Evolutionary conservation across 2,888 invertebrate species (phyloP), one percentile per base, ranked within the genome.

Genomic region (Leucoptera coffeella): DNA sequence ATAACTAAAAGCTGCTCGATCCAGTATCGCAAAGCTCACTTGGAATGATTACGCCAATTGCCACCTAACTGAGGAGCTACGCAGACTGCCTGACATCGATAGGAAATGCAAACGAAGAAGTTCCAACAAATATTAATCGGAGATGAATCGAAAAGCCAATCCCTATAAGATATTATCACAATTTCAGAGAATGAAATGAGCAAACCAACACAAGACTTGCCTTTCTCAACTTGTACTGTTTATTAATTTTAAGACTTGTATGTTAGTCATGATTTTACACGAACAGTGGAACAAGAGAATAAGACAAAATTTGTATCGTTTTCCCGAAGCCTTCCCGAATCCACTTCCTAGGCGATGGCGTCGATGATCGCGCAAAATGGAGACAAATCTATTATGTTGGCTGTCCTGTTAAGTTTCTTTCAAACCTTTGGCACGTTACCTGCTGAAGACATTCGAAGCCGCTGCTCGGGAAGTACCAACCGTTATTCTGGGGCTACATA

Each of bases 71-170:
- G 34, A 47, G 54, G 54, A 27, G 45, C 62, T 67, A 62, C 67
- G 67, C 67, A 54, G 54, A 62, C 29, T 50, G 67, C 67, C 45
- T 54, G 38, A 42, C 61, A 65, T 59, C 67, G 60, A 55, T 53
- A 67, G 67, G 67, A 67, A 69, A 67, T 67, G 67, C 55, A 65
- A 67, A 64, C 67, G 62, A 50, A 37, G 32, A n/a, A n/a, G n/a
- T n/a, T 12, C 19, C 9, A 14, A 25, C 14, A 28, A 25, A 15
- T 14, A 24, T 14, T 23, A 24, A 26, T 14, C 26, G 23, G 15
- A 31, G 12, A 24, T 25, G 22, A 23, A 32, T 26, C 28, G 17
- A 26, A 12, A 9, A 3, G 17, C n/a, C 25, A 25, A 24, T n/a
- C n/a, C n/a, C n/a, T n/a, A n/a, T n/a, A n/a, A n/a, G n/a, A n/a